phyloP scores from a whole-genome alignment of 2,113 vertebrate species.

The Pandion haliaetus region DNA sequence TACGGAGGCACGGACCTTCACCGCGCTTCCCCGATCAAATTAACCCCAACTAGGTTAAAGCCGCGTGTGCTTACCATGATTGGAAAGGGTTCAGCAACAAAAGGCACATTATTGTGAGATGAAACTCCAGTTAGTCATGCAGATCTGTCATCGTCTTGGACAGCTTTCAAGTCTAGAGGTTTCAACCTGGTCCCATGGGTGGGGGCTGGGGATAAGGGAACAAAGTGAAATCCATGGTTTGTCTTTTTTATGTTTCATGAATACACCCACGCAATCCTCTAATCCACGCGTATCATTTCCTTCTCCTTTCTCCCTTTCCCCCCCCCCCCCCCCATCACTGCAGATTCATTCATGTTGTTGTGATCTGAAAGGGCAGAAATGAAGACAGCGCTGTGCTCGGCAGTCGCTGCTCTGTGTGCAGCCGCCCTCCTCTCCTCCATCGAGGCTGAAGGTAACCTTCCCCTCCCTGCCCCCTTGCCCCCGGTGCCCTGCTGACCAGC shows the following conservation, averaged over 20 bases:
- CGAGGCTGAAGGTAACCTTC: constrained; percentile 90
- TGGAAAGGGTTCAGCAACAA: constrained; percentile 50
- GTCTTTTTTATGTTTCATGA: constrained; percentile 2
- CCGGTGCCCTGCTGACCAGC: background rate
- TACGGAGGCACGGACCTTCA: background rate
- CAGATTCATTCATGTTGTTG: constrained; percentile 87
- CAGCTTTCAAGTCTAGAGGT: background rate
- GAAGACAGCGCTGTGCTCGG: constrained; percentile 82
- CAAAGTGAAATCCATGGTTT: background rate
- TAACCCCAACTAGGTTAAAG: constrained; percentile 11
- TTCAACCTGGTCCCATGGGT: constrained; percentile 49
- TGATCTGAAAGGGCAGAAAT: constrained; percentile 82
- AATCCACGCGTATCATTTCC: constrained; percentile 41
- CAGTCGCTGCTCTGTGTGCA: constrained; percentile 78
- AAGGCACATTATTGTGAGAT: constrained; percentile 13
- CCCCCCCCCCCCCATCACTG: background rate
- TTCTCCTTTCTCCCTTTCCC: background rate
- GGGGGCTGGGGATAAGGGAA: constrained; percentile 18
- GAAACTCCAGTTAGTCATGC: constrained; percentile 20
- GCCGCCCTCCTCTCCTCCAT: constrained; percentile 79
- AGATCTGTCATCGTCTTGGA: constrained; percentile 1
- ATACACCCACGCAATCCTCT: constrained; percentile 28
- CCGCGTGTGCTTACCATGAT: background rate
- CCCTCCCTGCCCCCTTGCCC: background rate
- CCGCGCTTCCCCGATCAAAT: background rate